phyloP scores from a whole-genome alignment of 2,888 invertebrate genomes.

The Crocallis elinguaria region DNA sequence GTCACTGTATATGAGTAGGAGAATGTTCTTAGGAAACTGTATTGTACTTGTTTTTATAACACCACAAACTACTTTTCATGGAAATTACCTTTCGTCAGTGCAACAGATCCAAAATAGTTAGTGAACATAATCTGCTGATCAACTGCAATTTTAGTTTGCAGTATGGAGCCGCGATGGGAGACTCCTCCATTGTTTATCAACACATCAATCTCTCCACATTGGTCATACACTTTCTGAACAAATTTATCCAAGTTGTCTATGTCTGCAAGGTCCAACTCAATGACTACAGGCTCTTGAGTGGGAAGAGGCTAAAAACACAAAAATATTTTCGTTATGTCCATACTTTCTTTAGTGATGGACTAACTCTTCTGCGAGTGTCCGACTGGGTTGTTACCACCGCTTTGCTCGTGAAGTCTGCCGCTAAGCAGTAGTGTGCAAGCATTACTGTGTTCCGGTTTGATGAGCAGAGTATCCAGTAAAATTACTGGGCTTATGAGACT shows the following conservation, averaged over 20 bases:
- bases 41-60: too few species aligned
- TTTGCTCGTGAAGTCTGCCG: too few species aligned
- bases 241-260: conserved; percentile 86
- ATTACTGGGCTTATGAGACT: too few species aligned
- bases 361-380: too few species aligned
- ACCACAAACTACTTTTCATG: not conserved
- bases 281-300: conserved; percentile 89
- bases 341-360: not conserved
- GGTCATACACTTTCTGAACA: conserved; percentile 87
- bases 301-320: conserved; percentile 43
- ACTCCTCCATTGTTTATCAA: conserved; percentile 97
- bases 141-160: conserved; percentile 91
- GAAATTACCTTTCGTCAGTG: conserved; percentile 92
- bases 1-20: too few species aligned
- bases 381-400: too few species aligned
- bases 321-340: not conserved
- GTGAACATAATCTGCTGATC: conserved; percentile 95
- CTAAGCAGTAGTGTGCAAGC: too few species aligned
- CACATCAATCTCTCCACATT: conserved; percentile 92
- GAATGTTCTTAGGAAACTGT: too few species aligned
- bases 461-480: too few species aligned
- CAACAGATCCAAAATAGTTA: conserved; percentile 97
- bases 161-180: conserved; percentile 90
- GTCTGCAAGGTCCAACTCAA: conserved; percentile 91
- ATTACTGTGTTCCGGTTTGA: too few species aligned